Base-by-base conservation (phyloP, 2,888 invertebrate species). In the Drosophila anomelani region DNA sequence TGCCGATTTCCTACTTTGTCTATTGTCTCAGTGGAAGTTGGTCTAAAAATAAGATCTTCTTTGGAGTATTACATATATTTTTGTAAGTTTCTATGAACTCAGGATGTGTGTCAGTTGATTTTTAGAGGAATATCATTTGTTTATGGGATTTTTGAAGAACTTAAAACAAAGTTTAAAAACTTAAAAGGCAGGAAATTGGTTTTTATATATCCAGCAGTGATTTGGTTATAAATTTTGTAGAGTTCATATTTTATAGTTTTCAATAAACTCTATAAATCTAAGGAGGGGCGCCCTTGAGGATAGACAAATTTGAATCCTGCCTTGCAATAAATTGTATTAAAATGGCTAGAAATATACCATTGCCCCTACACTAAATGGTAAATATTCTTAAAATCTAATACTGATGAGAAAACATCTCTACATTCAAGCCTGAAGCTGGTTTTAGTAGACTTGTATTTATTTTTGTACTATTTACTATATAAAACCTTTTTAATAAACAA, bases 1-100 rank as follows among this genome's bases (percentile, higher is more conserved):
- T 34, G 51, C 32, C 9, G 51, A 51, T 34, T 51, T 51, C 4
- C 34, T 34, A 51, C 51, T 51, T 51, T 20, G 20, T 8, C 20
- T 20, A 51, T 51, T 34, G 34, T 49, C 20, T 49, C 13, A 32
- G 49, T 17, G 32, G 49, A 49, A 49, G 49, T 20, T 49, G 17
- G 32, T 34, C 34, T 15, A 20, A 34, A 51, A 51, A 34, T 51
- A 9, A 20, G 20, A 10, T 34, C 9, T 10, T 1, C 6, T 34
- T 51, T 13, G 51, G 34, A 34, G 34, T 20, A 10, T 10, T 29
- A 2, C n/a, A 47, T 29, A 29, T 44, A n/a, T 17, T 47, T 47
- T n/a, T 9, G 0, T 0, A n/a, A 15, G 26, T 12, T 47, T 47
- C 3, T 7, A 29, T 12, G 26, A n/a, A 47, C n/a, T 47, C 6